Percentiles rank a stretch among this genome's conserved stretches.
Evolutionary conservation across 92 coral and sea anemone genomes (phyloP).

Genomic region (Epizoanthus ramosus): DNA sequence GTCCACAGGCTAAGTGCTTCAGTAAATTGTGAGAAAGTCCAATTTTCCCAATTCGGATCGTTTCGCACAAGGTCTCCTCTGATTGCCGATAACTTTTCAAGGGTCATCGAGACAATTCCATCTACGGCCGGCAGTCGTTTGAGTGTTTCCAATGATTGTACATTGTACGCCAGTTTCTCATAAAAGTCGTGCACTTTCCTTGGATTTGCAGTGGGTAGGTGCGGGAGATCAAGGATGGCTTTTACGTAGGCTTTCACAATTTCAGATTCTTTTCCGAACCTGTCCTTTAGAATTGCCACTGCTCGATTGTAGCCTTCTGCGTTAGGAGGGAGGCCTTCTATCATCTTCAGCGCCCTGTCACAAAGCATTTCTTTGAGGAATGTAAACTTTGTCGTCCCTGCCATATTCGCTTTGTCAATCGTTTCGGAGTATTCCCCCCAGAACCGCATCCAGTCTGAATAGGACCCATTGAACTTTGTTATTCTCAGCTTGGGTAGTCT

Average conservation of each 20-base stretch:
- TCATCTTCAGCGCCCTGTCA: constrained; percentile 18
- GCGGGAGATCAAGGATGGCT: constrained; percentile 44
- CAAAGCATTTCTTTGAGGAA: constrained; percentile 39
- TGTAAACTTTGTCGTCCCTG: constrained; percentile 49
- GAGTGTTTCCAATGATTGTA: constrained; percentile 57
- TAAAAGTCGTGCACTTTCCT: constrained; percentile 48
- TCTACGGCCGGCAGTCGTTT: constrained; percentile 48
- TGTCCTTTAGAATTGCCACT: constrained; percentile 40
- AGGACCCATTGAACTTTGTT: constrained; percentile 46
- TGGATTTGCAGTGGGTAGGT: constrained; percentile 39
- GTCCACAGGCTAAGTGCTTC: constrained; percentile 61
- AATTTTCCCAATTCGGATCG: constrained; percentile 53
- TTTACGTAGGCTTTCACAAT: constrained; percentile 58
- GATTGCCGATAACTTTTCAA: constrained; percentile 58
- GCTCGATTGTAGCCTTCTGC: constrained; percentile 58
- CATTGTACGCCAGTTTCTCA: constrained; percentile 45
- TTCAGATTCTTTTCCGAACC: constrained; percentile 47
- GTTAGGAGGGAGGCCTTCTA: constrained; percentile 48
- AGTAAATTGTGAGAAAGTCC: constrained; percentile 43
- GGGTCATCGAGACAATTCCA: constrained; percentile 51
- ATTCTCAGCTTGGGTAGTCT: constrained; percentile 13
- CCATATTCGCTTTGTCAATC: constrained; percentile 43
- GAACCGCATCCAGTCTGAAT: constrained; percentile 49
- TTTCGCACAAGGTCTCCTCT: constrained; percentile 58
- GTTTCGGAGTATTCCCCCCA: constrained; percentile 54